Percentiles rank a stretch among this genome's conserved stretches.
Conservation (phyloP, 2,797 vertebrate species). For the Danio kyathit region DNA sequence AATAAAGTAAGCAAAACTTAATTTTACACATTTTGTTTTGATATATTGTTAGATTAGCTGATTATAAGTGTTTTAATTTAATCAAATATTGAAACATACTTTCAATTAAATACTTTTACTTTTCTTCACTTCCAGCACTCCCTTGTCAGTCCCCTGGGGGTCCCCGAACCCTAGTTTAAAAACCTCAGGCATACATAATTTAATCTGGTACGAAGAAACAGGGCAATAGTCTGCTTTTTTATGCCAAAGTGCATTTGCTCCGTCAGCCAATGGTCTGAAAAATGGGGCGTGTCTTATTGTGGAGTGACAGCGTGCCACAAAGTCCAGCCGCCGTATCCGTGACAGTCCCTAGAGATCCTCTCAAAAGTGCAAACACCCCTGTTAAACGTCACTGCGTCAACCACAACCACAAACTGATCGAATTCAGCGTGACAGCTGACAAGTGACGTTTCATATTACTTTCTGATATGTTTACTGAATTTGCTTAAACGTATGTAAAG, state of each 20-base stretch:
- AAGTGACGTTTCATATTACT: background rate
- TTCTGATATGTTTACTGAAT: background rate
- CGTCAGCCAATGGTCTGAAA: conserved; percentile 41
- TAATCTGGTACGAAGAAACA: conserved; percentile 3
- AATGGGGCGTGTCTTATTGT: conserved; percentile 49
- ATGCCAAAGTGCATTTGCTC: conserved; percentile 35
- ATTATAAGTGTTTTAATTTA: no score
- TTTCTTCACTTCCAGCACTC: no score
- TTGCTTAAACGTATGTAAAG: background rate
- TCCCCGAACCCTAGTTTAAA: background rate
- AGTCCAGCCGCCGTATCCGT: conserved; percentile 26
- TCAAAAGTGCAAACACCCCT: conserved; percentile 42
- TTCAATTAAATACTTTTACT: no score
- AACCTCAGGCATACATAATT: background rate
- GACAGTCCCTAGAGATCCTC: conserved; percentile 56
- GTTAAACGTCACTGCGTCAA: background rate
- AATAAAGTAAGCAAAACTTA: no score
- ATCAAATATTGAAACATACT: no score
- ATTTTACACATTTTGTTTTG: no score
- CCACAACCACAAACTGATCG: background rate
- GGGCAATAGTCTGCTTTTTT: background rate
- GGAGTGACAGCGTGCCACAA: conserved; percentile 53
- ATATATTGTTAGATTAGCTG: no score
- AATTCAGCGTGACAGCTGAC: background rate
- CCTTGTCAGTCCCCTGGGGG: no score